A percentile compares a stretch with the other conserved stretches of the same genome.
These are phyloP conservation scores for Schrankia costaestrigalis DNA, from an alignment of 2,888 invertebrate genomes.

Conservation along the genomic window DNA sequence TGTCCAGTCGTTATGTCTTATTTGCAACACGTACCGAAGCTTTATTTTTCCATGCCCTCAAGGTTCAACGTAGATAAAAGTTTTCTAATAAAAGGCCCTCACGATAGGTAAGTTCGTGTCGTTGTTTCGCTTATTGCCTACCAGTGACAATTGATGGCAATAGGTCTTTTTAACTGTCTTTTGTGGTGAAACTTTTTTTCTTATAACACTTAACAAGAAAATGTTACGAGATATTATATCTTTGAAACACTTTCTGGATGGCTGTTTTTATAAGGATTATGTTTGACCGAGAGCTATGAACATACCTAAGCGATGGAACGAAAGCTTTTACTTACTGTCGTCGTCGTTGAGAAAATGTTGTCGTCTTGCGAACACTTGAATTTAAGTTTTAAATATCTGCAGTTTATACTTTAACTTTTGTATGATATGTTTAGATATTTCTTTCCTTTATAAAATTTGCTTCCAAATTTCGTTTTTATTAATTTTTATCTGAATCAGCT, in stretches of 20 bases:
- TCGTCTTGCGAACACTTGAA: not conserved
- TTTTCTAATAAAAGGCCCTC: slow-evolving; percentile 77
- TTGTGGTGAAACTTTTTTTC: slow-evolving; percentile 40
- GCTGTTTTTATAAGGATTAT: slow-evolving; percentile 9
- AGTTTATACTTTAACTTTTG: too few species aligned
- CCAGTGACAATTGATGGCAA: slow-evolving; percentile 77
- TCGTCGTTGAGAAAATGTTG: not conserved
- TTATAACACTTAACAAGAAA: slow-evolving; percentile 35
- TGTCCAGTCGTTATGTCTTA: slow-evolving; percentile 65
- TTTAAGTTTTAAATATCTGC: too few species aligned
- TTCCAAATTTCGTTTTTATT: not conserved
- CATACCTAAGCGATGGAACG: slow-evolving; percentile 1
- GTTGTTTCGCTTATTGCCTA: slow-evolving; percentile 69
- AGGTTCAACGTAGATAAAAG: slow-evolving; percentile 58
- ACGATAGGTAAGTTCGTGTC: slow-evolving; percentile 62
- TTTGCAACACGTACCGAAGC: slow-evolving; percentile 71
- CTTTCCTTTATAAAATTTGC: not conserved
- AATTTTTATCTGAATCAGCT: too few species aligned
- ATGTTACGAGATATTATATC: slow-evolving; percentile 31
- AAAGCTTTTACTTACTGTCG: slow-evolving; percentile 1
- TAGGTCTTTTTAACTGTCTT: slow-evolving; percentile 72
- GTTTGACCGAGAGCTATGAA: slow-evolving; percentile 3
- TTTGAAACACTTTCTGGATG: slow-evolving; percentile 13
- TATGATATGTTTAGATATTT: not conserved
- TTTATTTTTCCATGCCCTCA: slow-evolving; percentile 69